phyloP scores from a whole-genome alignment of 2,797 vertebrate genomes.

The Darevskia mixta region DNA sequence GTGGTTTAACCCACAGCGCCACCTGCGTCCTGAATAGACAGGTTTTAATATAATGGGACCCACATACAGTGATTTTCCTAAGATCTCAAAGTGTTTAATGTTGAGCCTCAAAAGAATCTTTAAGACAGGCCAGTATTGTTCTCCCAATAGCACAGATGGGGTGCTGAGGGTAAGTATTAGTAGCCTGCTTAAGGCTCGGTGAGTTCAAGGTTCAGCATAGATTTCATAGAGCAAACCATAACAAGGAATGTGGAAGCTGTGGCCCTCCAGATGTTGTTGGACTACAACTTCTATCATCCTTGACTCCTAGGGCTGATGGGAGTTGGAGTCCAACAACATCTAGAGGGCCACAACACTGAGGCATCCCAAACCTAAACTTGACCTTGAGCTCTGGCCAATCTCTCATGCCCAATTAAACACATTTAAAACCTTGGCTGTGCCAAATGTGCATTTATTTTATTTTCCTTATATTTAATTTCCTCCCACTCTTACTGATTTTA shows the following conservation, averaged over 20 bases:
- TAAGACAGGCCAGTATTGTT: not conserved
- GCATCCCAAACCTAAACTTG: not conserved
- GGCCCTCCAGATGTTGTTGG: no score
- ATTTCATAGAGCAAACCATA: not conserved
- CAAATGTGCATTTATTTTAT: not conserved
- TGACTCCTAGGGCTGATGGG: no score
- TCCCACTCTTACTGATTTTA: slow-evolving; percentile 39
- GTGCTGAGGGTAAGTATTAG: not conserved
- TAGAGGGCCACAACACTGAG: not conserved
- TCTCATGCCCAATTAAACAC: not conserved
- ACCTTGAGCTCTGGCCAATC: not conserved
- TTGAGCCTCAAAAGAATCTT: no score
- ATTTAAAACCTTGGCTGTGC: not conserved
- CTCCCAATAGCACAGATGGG: not conserved
- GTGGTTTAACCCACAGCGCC: no score
- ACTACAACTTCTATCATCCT: no score
- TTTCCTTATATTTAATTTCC: not conserved
- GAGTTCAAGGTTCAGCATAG: not conserved
- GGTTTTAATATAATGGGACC: not conserved
- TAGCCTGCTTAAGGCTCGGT: not conserved
- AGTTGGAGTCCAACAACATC: no score
- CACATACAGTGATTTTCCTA: no score
- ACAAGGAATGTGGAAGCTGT: not conserved
- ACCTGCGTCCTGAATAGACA: not conserved
- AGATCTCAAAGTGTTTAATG: not conserved